Percentiles rank a stretch among this genome's conserved stretches.
Conservation (phyloP, 2,113 vertebrate genomes). For the Procavia capensis region DNA sequence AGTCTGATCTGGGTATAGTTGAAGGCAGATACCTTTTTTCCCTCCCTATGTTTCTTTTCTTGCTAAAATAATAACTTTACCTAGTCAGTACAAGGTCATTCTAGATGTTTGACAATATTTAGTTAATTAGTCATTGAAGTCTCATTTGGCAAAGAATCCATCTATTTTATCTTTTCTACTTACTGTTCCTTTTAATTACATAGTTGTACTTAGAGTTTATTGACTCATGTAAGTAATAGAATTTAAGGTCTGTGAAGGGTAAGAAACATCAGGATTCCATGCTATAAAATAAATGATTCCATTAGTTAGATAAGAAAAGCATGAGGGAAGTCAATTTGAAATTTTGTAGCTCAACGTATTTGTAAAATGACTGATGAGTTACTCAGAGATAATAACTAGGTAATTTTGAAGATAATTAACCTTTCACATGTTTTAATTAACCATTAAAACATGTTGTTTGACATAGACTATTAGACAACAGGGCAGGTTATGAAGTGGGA, state of each 20-base stretch:
- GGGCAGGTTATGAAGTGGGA: background rate
- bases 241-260: background rate
- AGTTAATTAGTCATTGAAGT: background rate
- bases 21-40: background rate
- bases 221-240: background rate
- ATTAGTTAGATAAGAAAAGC: background rate
- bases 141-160: background rate
- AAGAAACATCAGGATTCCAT: background rate
- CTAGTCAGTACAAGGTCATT: background rate
- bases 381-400: background rate
- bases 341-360: background rate
- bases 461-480: background rate
- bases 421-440: background rate
- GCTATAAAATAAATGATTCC: background rate
- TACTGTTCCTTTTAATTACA: constrained; percentile 6
- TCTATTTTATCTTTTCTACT: background rate
- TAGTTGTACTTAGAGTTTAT: background rate
- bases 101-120: background rate
- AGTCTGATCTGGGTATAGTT: background rate
- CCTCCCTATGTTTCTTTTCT: background rate
- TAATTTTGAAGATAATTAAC: background rate
- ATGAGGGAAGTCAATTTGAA: background rate
- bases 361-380: background rate
- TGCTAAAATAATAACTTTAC: background rate
- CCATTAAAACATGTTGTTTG: background rate